A percentile compares a stretch with the other conserved stretches of the same genome.
These are phyloP conservation scores for Cepaea nemoralis DNA, from an alignment of 1,140 invertebrate species.

Conservation along the genomic window DNA sequence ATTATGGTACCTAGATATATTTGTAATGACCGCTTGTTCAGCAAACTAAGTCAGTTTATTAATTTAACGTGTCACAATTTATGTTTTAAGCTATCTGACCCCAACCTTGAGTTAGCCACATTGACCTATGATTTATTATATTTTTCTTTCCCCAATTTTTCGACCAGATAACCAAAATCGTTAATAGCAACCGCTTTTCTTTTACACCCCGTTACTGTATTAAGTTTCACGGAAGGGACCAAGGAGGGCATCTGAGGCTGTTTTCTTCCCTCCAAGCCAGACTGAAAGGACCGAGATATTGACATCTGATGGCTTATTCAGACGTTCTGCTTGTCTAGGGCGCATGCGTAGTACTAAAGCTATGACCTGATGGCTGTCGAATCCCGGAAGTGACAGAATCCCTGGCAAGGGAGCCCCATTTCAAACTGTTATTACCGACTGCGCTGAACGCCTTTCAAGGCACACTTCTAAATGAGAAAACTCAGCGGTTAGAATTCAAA, in stretches of 20 bases:
- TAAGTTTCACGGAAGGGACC: background rate
- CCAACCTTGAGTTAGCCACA: too few species aligned
- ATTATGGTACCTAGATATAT: too few species aligned
- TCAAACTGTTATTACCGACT: background rate
- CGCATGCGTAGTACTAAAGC: background rate
- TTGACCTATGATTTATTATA: too few species aligned
- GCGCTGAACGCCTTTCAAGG: background rate
- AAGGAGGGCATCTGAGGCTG: background rate
- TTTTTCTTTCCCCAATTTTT: background rate
- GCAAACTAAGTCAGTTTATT: too few species aligned
- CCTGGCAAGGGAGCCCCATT: background rate
- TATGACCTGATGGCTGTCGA: background rate
- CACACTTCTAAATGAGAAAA: background rate
- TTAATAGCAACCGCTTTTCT: background rate
- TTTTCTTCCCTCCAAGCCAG: background rate
- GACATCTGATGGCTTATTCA: conserved; percentile 4
- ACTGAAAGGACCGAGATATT: background rate
- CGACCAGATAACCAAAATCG: background rate
- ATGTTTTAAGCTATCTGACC: too few species aligned
- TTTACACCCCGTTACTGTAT: background rate
- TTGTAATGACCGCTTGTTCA: too few species aligned
- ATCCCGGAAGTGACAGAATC: background rate
- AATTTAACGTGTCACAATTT: too few species aligned
- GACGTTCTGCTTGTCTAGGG: background rate
- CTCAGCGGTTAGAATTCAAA: background rate